phyloP scores from a whole-genome alignment of 2,888 invertebrate genomes.

The Clitarchus hookeri region DNA sequence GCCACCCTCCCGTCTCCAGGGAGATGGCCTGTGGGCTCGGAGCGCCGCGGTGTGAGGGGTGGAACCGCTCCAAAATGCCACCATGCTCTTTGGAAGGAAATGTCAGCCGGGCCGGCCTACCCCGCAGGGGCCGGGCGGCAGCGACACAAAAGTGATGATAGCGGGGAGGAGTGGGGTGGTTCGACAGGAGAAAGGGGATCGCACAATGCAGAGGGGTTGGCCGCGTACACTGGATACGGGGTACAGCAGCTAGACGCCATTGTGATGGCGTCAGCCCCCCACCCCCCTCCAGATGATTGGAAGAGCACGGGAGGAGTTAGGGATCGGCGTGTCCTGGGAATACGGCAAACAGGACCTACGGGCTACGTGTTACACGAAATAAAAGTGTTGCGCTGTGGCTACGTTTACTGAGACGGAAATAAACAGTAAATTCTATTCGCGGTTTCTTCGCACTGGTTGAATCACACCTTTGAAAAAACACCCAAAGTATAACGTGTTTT shows the following conservation, averaged over 20 bases:
- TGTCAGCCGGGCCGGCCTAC: slow-evolving; percentile 10
- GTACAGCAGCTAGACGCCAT: background rate
- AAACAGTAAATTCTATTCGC: no score
- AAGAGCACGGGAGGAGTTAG: background rate
- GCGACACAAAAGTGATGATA: no score
- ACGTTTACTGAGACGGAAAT: no score
- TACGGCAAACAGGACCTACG: no score
- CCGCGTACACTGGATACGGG: background rate
- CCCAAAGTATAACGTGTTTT: no score
- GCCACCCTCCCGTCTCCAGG: background rate
- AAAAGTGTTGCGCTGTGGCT: no score
- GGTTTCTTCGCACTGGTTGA: no score
- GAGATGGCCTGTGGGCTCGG: background rate
- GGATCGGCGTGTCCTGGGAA: no score
- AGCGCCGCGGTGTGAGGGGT: background rate
- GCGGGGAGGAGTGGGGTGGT: no score
- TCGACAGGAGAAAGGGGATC: background rate
- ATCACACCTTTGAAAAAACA: no score
- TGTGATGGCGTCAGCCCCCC: background rate
- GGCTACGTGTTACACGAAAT: no score
- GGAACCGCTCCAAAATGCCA: slow-evolving; percentile 18
- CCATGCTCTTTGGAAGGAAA: slow-evolving; percentile 24
- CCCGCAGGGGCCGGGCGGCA: slow-evolving; percentile 3
- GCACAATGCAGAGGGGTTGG: background rate
- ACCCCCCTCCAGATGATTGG: background rate